Conservation (phyloP, 2,113 vertebrate species). For the Ibidorhyncha struthersii region DNA sequence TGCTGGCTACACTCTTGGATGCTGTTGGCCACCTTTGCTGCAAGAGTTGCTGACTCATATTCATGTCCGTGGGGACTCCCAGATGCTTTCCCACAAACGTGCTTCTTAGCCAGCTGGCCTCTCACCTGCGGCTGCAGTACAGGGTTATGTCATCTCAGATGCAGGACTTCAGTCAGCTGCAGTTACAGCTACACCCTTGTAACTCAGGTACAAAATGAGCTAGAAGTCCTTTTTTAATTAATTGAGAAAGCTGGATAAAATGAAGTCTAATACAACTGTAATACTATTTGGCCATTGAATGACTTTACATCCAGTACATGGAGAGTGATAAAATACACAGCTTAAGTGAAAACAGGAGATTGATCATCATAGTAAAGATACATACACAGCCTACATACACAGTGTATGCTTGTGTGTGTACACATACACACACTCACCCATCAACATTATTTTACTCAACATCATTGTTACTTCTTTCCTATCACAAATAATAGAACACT, state of each 20-base stretch:
- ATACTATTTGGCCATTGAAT: not conserved
- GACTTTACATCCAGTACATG: accelerated
- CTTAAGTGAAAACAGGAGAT: not conserved
- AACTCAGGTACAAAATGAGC: not conserved
- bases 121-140: not conserved
- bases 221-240: not conserved
- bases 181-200: not conserved
- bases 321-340: not conserved
- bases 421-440: not conserved
- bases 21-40: not conserved
- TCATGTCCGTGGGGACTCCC: not conserved
- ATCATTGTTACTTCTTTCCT: not conserved
- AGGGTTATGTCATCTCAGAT: not conserved
- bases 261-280: not conserved
- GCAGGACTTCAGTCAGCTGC: not conserved
- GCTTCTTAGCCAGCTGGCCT: not conserved
- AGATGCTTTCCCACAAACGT: not conserved
- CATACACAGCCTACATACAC: not conserved
- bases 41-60: not conserved
- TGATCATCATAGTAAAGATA: not conserved
- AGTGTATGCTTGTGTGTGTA: not conserved
- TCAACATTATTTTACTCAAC: not conserved
- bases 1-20: not conserved
- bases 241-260: not conserved
- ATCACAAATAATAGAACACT: not conserved